phyloP scores from a whole-genome alignment of 2,888 invertebrate genomes.

The Polietes domitor region DNA sequence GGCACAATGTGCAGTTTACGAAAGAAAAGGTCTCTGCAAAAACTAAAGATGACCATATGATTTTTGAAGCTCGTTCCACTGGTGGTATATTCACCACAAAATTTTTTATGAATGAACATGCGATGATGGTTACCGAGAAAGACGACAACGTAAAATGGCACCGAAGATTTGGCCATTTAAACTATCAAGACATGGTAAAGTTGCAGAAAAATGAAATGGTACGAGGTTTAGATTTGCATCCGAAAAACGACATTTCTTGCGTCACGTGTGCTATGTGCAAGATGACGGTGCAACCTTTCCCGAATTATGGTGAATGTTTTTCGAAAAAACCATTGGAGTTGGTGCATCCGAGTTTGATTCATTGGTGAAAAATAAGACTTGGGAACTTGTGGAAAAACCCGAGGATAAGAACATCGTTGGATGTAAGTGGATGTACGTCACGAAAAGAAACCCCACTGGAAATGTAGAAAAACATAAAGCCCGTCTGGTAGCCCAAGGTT shows the following conservation, averaged over 20 bases:
- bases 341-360: conserved; percentile 67
- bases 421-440: conserved; percentile 67
- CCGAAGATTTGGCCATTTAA: too few relatives aligned
- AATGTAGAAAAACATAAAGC: conserved; percentile 53
- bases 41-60: too few relatives aligned
- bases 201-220: conserved; percentile 7
- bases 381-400: conserved; percentile 61
- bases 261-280: conserved; percentile 39
- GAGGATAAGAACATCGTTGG: conserved; percentile 62
- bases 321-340: conserved; percentile 37
- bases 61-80: conserved; percentile 13
- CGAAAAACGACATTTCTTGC: not conserved
- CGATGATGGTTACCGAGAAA: conserved; percentile 19
- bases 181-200: not conserved
- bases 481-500: conserved; percentile 57
- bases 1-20: too few relatives aligned
- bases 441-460: conserved; percentile 49
- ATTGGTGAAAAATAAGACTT: conserved; percentile 42
- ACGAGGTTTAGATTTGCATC: not conserved
- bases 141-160: not conserved
- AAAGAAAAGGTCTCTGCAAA: too few relatives aligned
- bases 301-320: conserved; percentile 3
- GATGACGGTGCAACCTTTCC: conserved; percentile 38
- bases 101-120: conserved; percentile 1
- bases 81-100: conserved; percentile 31